phyloP scores from a whole-genome alignment of 2,113 vertebrate genomes.

The Hydrochoerus hydrochaeris region DNA sequence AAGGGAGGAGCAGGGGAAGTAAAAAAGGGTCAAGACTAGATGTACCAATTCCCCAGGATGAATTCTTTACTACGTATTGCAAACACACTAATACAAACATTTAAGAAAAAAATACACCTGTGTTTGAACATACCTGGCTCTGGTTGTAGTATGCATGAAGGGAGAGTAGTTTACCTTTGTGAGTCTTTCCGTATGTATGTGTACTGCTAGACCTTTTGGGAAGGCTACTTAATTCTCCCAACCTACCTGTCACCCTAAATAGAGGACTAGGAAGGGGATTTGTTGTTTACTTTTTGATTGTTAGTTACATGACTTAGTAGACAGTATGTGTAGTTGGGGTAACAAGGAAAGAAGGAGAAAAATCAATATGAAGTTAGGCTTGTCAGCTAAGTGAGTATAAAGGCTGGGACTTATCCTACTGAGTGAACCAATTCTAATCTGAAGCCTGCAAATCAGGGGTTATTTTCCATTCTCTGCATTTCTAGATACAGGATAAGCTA shows the following conservation, averaged over 20 bases:
- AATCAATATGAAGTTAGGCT: neutral
- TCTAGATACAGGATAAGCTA: neutral
- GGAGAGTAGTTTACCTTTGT: neutral
- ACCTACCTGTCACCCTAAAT: neutral
- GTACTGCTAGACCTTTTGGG: neutral
- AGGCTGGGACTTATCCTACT: neutral
- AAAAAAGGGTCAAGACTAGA: neutral
- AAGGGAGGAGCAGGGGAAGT: neutral
- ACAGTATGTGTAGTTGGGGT: neutral
- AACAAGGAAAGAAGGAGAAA: neutral
- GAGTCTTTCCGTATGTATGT: neutral
- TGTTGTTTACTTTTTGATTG: neutral
- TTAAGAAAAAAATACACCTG: neutral
- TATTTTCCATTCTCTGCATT: neutral
- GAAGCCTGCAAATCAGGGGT: neutral
- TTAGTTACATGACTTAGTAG: neutral
- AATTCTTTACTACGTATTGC: neutral
- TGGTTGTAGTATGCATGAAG: neutral
- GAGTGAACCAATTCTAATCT: neutral
- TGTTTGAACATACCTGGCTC: neutral
- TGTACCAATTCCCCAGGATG: neutral
- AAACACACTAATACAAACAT: neutral
- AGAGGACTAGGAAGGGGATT: neutral
- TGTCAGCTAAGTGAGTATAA: neutral
- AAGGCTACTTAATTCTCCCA: neutral